Evolutionary conservation across 2,797 vertebrate species (phyloP), one percentile per base, ranked within the genome.

Genomic region (Argyrosomus regius): DNA sequence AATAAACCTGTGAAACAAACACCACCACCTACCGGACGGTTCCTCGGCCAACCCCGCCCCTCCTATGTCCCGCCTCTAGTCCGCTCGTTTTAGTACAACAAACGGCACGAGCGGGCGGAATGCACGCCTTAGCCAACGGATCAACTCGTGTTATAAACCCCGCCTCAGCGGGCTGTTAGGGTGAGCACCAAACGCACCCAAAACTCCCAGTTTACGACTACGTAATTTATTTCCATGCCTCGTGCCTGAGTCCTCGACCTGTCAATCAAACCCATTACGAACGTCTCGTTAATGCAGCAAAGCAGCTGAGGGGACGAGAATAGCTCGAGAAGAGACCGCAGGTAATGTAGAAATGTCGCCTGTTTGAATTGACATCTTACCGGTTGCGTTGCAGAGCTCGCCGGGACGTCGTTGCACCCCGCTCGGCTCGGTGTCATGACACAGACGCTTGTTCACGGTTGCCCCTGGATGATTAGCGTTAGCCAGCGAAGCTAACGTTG

Each of bases 241-340:
- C 66, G 78, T 90, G 79, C 76, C 79, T 84, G 63, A 72, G 84
- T 90, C 66, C 59, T 2, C 48, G 39, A 72, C 3, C 84, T 90
- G 95, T 93, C 95, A 94, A 89, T 96, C 94, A 95, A 86, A 20
- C 64, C 80, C 85, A 92, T 93, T 77, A 94, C 90, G 92, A 93
- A 82, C 82, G 89, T 85, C 73, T 88, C 50, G 86, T 86, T 91
- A 93, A 88, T 94, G 94, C 94, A 92, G 92, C 83, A 89, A 73
- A 93, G 89, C 93, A 83, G 90, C 89, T 87, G 93, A 93, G 87
- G 82, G 82, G 81, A 88, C 89, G 77, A 87, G 89, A 91, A 88
- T 88, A 92, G 79, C 86, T 57, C 58, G 89, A 94, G 88, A 87
- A 85, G 82, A 88, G 60, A 83, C 70, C 68, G 74, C 90, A 94